A percentile compares a stretch with the other conserved stretches of the same genome.
These are phyloP conservation scores for Drosophila albomicans DNA, from an alignment of 1,140 invertebrate genomes.

Conservation along the genomic window DNA sequence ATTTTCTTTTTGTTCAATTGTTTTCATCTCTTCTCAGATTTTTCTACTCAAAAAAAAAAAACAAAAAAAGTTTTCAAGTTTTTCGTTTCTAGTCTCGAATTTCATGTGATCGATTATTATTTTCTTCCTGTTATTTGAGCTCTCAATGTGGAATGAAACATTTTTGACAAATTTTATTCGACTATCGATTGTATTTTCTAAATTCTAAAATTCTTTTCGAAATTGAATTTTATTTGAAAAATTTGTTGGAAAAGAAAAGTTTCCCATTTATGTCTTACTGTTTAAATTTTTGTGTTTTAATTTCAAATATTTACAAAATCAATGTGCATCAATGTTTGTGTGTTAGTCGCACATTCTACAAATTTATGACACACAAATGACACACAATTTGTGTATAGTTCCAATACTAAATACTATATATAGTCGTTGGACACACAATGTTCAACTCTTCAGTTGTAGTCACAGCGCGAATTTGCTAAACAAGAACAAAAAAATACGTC, in stretches of 20 bases:
- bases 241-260: background rate
- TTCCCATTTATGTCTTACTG: conserved; percentile 36
- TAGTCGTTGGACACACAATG: conserved; percentile 21
- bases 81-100: conserved; percentile 34
- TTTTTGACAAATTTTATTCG: conserved; percentile 21
- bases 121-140: conserved; percentile 48
- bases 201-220: conserved; percentile 36
- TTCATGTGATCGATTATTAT: conserved; percentile 23
- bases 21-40: conserved; percentile 16
- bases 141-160: conserved; percentile 77
- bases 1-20: conserved; percentile 50
- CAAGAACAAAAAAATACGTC: conserved; percentile 3
- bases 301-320: conserved; percentile 24
- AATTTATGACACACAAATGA: conserved; percentile 46
- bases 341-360: conserved; percentile 67
- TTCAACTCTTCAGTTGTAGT: conserved; percentile 24
- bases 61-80: conserved; percentile 11
- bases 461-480: conserved; percentile 21
- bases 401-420: conserved; percentile 2
- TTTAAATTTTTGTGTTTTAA: conserved; percentile 11
- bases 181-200: conserved; percentile 46
- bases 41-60: conserved; percentile 12
- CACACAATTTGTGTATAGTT: conserved; percentile 46
- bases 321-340: conserved; percentile 66
- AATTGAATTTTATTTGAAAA: conserved; percentile 13